Evolutionary conservation across 2,888 invertebrate genomes (phyloP).

Genomic region (Clanis bilineata): DNA sequence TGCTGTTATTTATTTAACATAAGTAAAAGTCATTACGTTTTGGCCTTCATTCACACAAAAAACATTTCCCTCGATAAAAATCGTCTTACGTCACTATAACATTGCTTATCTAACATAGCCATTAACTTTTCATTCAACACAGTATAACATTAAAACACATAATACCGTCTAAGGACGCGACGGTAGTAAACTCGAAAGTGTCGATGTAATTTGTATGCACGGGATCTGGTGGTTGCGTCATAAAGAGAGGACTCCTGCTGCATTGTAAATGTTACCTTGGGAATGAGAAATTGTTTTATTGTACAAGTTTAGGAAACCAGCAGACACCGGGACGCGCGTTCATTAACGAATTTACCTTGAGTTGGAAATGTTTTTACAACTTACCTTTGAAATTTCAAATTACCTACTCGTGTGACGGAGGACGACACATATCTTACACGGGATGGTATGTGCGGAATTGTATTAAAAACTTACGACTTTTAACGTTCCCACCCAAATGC

Average conservation of each 20-base stretch:
- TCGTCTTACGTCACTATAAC: slow-evolving; percentile 19
- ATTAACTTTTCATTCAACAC: slow-evolving; percentile 31
- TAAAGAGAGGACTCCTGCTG: slow-evolving; percentile 61
- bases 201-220: slow-evolving; percentile 67
- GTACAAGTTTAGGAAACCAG: slow-evolving; percentile 39
- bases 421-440: neutral
- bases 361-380: slow-evolving; percentile 27
- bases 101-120: slow-evolving; percentile 19
- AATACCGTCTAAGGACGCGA: slow-evolving; percentile 15
- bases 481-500: neutral
- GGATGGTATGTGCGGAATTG: neutral
- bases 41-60: slow-evolving; percentile 4
- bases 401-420: slow-evolving; percentile 12
- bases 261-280: slow-evolving; percentile 57
- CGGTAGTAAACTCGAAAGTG: slow-evolving; percentile 52
- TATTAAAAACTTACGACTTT: neutral
- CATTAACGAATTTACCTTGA: slow-evolving; percentile 28
- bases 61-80: slow-evolving; percentile 11
- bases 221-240: slow-evolving; percentile 51
- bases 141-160: slow-evolving; percentile 26
- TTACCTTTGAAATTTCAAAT: slow-evolving; percentile 15
- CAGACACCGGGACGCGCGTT: slow-evolving; percentile 21
- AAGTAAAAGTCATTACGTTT: neutral
- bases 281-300: slow-evolving; percentile 53
- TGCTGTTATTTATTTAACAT: slow-evolving; percentile 4